phyloP scores from a whole-genome alignment of 2,888 invertebrate species.

The Acrobasis repandana region DNA sequence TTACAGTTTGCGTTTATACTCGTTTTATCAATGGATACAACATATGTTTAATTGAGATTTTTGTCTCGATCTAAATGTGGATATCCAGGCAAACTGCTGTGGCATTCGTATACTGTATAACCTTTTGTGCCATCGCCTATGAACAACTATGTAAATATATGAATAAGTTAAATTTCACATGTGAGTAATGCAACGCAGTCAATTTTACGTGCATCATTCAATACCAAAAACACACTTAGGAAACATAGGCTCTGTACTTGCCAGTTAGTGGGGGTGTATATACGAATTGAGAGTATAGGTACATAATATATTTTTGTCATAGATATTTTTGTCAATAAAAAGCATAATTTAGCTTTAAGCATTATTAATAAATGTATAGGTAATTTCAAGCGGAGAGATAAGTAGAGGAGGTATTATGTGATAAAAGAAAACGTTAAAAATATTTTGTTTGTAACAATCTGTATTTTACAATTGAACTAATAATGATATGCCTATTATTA shows the following conservation, averaged over 20 bases:
- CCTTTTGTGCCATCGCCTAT: conserved; percentile 62
- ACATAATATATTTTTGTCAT: conserved; percentile 66
- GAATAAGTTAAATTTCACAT: conserved; percentile 40
- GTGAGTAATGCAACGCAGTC: conserved; percentile 68
- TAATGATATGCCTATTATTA: conserved; percentile 41
- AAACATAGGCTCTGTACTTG: conserved; percentile 56
- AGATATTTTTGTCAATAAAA: conserved; percentile 67
- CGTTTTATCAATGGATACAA: not conserved
- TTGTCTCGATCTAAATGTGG: conserved; percentile 34
- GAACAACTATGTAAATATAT: conserved; percentile 67
- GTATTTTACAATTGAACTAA: conserved; percentile 48
- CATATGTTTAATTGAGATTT: conserved; percentile 34
- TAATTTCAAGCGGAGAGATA: conserved; percentile 41
- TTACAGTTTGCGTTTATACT: conserved; percentile 29
- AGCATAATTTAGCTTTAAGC: conserved; percentile 76
- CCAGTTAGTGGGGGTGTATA: conserved; percentile 55
- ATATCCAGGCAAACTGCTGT: conserved; percentile 33
- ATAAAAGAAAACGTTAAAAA: conserved; percentile 31
- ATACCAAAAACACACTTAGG: conserved; percentile 50
- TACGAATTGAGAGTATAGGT: conserved; percentile 49
- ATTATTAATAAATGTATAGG: conserved; percentile 52
- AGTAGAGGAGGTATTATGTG: conserved; percentile 32
- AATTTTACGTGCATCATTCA: conserved; percentile 63
- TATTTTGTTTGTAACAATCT: conserved; percentile 61
- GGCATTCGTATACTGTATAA: conserved; percentile 31